Percentiles rank a stretch among this genome's conserved stretches.
Conservation (phyloP, 2,888 invertebrate genomes). For the Osmoderma eremita region DNA sequence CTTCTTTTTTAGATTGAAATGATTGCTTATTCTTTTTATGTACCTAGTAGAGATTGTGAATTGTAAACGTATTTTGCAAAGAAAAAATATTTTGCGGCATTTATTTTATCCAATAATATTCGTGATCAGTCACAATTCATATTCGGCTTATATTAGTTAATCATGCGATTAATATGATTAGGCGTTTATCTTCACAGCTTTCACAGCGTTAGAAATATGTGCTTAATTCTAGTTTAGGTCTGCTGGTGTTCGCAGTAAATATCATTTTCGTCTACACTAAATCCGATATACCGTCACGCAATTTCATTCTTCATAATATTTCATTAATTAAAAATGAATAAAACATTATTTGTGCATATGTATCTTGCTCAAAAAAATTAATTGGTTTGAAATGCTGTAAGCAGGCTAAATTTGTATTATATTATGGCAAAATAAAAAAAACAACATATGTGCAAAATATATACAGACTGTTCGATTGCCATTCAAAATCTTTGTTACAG, state of each 20-base stretch:
- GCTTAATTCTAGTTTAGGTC: slow-evolving; percentile 24
- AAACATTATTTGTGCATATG: slow-evolving; percentile 9
- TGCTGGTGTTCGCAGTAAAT: background rate
- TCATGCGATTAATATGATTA: background rate
- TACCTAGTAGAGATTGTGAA: too few relatives aligned
- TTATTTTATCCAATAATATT: too few relatives aligned
- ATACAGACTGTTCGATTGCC: too few relatives aligned
- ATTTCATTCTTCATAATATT: slow-evolving; percentile 8
- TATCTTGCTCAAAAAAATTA: background rate
- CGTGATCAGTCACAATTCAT: too few relatives aligned
- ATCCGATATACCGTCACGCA: background rate
- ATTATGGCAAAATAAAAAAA: background rate
- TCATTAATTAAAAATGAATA: background rate
- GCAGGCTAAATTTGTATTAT: too few relatives aligned
- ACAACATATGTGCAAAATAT: slow-evolving; percentile 8
- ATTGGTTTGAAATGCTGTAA: too few relatives aligned
- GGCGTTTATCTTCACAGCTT: slow-evolving; percentile 25
- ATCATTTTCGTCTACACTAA: background rate
- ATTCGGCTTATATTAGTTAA: too few relatives aligned
- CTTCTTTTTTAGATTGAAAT: too few relatives aligned
- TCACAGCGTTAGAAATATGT: slow-evolving; percentile 13
- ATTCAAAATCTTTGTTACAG: too few relatives aligned
- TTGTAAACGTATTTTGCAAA: too few relatives aligned
- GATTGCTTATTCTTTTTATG: too few relatives aligned
- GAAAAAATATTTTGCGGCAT: too few relatives aligned